Evolutionary conservation across 1,140 invertebrate genomes (phyloP), one percentile per base, ranked within the genome.

Genomic region (Drosophila ananassae): DNA sequence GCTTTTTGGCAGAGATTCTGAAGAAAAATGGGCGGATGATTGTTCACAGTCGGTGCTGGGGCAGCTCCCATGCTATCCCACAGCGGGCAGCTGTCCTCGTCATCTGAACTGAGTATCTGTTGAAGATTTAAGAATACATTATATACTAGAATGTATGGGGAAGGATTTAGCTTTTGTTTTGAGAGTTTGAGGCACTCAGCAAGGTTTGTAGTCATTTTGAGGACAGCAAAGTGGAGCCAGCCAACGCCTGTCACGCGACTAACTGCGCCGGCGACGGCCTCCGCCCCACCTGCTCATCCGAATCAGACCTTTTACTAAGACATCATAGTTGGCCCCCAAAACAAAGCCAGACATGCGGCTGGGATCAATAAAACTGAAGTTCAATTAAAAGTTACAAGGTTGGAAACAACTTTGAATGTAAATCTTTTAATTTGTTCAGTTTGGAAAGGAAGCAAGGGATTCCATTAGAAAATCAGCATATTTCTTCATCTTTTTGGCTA

Each of bases 291-390:
- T 24, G 39, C 55, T 21, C 3, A 21, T 68, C 62, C 72, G 54
- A 74, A 90, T 90, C 87, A 90, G 79, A 90, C 87, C 87, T 90
- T 90, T 90, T 90, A 90, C 87, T 80, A 48, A 78, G 13, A 80
- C 87, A 90, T 90, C 87, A 90, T 80, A 7, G 55, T 77, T 37
- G 37, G 7, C 30, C 34, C 34, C 21, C 24, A 12, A 25, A 3
- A 25, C 5, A 24, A 12, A 17, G 28, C 41, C 22, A 24, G 12
- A 66, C 30, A 8, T 32, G 30, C 30, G 7, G 30, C 2, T 32
- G 30, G 30, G 30, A 32, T 32, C 30, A 32, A 32, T 32, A 32
- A 32, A 32, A 32, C 5, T 32, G 1, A 8, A 32, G 4, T 32
- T 8, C 7, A 32, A 32, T 32, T 32, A 32, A 32, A 32, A 32